A percentile compares a stretch with the other conserved stretches of the same genome.
Evolutionary conservation across 2,888 invertebrate genomes (phyloP).

Genomic region (Branchellion lobata): DNA sequence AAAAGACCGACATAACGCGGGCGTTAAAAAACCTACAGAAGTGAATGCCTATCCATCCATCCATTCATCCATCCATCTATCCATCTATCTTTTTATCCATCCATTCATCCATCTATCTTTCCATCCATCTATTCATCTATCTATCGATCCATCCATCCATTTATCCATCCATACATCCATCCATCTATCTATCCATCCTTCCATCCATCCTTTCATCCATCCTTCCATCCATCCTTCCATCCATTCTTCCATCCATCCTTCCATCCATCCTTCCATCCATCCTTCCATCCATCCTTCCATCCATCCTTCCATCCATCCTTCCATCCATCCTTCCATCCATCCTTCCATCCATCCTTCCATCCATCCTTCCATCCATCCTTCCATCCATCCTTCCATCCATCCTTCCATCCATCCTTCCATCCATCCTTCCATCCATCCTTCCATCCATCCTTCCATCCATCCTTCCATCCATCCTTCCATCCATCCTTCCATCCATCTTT

Average conservation of each 20-base stretch:
- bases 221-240: conserved; percentile 23
- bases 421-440: background rate
- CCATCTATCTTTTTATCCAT: no score
- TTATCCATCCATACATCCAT: no score
- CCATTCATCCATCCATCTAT: no score
- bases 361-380: conserved; percentile 36
- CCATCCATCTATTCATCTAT: no score
- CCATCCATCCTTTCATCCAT: conserved; percentile 7
- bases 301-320: conserved; percentile 30
- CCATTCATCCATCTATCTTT: no score
- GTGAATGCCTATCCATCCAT: no score
- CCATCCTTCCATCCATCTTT: conserved; percentile 29
- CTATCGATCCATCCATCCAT: no score
- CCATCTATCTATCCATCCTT: background rate
- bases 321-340: conserved; percentile 37
- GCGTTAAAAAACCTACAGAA: no score
- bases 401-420: background rate
- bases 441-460: no score
- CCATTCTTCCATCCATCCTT: conserved; percentile 27
- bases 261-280: conserved; percentile 40
- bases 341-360: conserved; percentile 35
- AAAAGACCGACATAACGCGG: no score
- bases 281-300: conserved; percentile 34
- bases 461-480: conserved; percentile 24
- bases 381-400: background rate